These are phyloP conservation scores for Dermolepida albohirtum DNA, from an alignment of 2,888 invertebrate genomes.

Conservation along the genomic window DNA sequence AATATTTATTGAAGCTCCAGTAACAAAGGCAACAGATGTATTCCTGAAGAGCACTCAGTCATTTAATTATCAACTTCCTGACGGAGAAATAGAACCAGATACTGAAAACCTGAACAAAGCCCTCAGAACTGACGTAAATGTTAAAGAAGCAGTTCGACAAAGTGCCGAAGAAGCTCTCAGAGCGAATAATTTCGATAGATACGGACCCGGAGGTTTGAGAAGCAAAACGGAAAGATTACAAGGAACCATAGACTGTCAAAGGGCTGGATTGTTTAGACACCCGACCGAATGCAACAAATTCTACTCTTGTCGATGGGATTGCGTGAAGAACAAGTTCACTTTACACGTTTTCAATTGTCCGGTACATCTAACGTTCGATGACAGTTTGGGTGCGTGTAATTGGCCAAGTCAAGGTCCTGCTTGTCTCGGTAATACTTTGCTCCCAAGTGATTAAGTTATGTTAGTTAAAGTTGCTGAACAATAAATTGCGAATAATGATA, in stretches of 20 bases:
- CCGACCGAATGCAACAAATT: constrained; percentile 85
- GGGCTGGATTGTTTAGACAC: constrained; percentile 75
- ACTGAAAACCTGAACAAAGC: constrained; percentile 55
- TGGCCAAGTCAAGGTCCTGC: constrained; percentile 86
- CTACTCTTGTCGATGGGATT: constrained; percentile 85
- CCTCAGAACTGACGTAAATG: constrained; percentile 53
- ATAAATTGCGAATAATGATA: neutral
- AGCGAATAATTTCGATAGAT: constrained; percentile 67
- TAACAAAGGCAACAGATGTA: constrained; percentile 43
- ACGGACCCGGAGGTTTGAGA: constrained; percentile 73
- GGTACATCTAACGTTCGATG: constrained; percentile 81
- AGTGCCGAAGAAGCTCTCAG: constrained; percentile 63
- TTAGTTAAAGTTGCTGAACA: constrained; percentile 11
- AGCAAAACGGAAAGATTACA: constrained; percentile 71
- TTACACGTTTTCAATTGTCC: constrained; percentile 84
- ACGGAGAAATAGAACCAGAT: constrained; percentile 50
- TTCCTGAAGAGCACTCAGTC: constrained; percentile 44
- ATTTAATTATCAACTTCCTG: constrained; percentile 44
- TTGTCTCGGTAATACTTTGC: constrained; percentile 76
- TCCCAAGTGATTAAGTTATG: constrained; percentile 51
- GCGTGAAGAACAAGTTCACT: constrained; percentile 79
- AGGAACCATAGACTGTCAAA: constrained; percentile 72
- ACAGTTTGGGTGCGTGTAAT: constrained; percentile 81
- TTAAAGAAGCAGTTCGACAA: constrained; percentile 56
- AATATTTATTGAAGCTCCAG: constrained; percentile 40